Base-by-base conservation (phyloP, 2,113 vertebrate species). In the Leucosticte australis region DNA sequence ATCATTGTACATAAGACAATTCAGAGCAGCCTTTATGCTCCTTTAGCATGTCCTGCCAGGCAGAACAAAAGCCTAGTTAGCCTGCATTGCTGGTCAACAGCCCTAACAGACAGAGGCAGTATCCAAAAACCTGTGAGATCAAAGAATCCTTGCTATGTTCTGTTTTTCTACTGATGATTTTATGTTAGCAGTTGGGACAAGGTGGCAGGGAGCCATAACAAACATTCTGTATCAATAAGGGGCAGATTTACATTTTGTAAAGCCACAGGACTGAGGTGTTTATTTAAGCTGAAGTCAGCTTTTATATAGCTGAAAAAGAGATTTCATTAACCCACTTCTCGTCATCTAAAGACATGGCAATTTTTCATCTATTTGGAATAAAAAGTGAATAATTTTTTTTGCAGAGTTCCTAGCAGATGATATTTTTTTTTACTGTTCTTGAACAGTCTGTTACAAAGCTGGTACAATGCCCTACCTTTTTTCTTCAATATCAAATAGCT, bases 141-240 rank as follows among this genome's bases (percentile, higher is more conserved):
- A 89, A 92, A 67, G 69, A 75, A 82, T 62, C 28, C 22, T 78
- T 78, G 50, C 41, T 59, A 69, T 39, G 50, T 73, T 92, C 74
- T 79, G 20, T 46, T 95, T 91, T 82, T 39, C 37, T 92, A 46
- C 53, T 39, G 77, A 64, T 65, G 30, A 37, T 87, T 69, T 91
- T 69, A 39, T 42, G 75, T 89, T 71, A 94, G 52, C 57, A 55
- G 31, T 16, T 89, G 53, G 75, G 67, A 85, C 44, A 87, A 85
- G 17, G 59, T 88, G 82, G 87, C 84, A 87, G 75, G n/a, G 33
- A 91, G 78, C 78, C 90, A 93, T 56, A 42, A 77, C 53, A 93
- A 96, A 87, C 41, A 87, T 69, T 85, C 70, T 9, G 4, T 73
- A 26, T 60, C 88, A 87, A 69, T 89, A 95, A 83, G 17, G 67